Percentiles rank a stretch among this genome's conserved stretches.
phyloP scores from a whole-genome alignment of 2,797 vertebrate genomes.

The Phalanger gymnotis region DNA sequence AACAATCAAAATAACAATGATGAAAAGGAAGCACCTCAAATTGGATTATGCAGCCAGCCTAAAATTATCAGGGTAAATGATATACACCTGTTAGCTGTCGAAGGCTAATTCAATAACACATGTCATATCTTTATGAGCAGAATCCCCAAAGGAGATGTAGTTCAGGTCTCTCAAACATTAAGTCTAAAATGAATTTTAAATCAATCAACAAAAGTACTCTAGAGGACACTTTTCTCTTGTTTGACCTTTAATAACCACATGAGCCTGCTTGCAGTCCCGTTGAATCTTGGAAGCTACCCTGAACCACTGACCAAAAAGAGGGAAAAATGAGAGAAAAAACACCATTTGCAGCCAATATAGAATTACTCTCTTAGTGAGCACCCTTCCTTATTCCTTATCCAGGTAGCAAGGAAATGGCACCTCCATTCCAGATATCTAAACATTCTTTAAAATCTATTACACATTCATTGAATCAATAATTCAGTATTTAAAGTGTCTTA shows the following conservation, averaged over 20 bases:
- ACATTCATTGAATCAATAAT: background rate
- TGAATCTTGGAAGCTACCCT: constrained; percentile 1
- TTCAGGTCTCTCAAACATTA: constrained; percentile 26
- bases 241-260: constrained; percentile 25
- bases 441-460: background rate
- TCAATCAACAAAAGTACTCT: background rate
- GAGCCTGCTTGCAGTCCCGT: background rate
- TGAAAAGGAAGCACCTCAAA: constrained; percentile 15
- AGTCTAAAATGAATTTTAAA: constrained; percentile 37
- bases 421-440: background rate
- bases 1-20: constrained; percentile 37
- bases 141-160: constrained; percentile 33
- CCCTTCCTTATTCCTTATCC: background rate
- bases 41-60: constrained; percentile 36
- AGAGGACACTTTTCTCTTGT: background rate
- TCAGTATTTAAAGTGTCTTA: background rate
- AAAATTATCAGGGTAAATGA: constrained; percentile 50
- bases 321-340: background rate
- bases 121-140: background rate
- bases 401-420: background rate
- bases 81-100: constrained; percentile 12
- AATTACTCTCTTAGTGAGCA: background rate
- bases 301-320: background rate
- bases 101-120: constrained; percentile 42
- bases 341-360: background rate